Evolutionary conservation across 2,113 vertebrate genomes (phyloP).

Genomic region (Phyllostomus discolor): DNA sequence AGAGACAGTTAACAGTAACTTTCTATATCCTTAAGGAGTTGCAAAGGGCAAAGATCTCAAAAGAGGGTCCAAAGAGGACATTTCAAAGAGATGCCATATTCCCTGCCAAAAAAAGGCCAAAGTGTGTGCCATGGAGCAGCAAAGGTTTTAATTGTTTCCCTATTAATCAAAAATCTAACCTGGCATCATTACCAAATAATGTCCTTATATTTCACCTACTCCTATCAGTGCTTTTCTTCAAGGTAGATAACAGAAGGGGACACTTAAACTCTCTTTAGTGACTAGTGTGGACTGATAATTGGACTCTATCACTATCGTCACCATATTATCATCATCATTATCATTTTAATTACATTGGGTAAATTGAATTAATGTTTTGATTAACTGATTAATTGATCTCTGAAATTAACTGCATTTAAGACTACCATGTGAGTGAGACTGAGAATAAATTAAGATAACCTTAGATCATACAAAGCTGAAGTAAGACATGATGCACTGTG

Average conservation of each 20-base stretch:
- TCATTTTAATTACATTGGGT: background rate
- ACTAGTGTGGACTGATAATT: background rate
- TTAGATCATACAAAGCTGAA: background rate
- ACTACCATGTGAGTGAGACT: background rate
- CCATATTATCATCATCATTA: background rate
- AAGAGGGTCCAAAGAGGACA: background rate
- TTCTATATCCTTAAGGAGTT: background rate
- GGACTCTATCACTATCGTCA: background rate
- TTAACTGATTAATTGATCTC: background rate
- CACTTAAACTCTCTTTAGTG: background rate
- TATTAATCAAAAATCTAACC: background rate
- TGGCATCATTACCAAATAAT: background rate
- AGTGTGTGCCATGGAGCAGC: background rate
- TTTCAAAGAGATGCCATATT: background rate
- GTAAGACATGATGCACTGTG: background rate
- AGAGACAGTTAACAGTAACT: background rate
- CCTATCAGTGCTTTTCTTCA: background rate
- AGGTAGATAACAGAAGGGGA: background rate
- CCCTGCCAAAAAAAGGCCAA: background rate
- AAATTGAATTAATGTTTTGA: conserved; percentile 6
- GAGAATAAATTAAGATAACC: background rate
- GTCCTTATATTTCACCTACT: background rate
- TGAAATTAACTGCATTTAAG: background rate
- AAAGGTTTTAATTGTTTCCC: background rate
- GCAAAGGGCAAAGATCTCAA: background rate